Base-by-base conservation (phyloP, 2,888 invertebrate genomes). In the Leucozona laternaria region DNA sequence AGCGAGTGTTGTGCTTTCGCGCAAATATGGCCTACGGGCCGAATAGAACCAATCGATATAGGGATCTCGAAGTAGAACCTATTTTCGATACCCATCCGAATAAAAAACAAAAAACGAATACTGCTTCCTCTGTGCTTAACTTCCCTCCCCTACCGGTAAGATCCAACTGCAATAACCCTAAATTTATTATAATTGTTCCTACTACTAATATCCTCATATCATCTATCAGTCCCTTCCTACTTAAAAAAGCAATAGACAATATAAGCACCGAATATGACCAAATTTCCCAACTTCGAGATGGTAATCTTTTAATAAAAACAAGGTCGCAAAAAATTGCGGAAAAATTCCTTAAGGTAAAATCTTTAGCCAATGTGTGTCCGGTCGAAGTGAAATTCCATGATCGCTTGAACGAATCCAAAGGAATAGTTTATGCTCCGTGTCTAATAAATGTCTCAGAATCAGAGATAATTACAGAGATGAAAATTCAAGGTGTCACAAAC, bases 241-340 rank as follows among this genome's bases (percentile, higher is more conserved):
- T 68, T 5, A 72, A 72, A 60, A 72, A 72, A 34, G 22, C 37
- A 48, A 72, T 72, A 31, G 72, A 72, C n/a, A 37, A 43, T 43
- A 72, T 72, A 15, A 72, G 58, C 15, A 45, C 25, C 15, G 64
- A 75, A 31, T 75, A 75, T 13, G 64, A 58, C 1, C 48, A 75
- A 55, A 64, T 75, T 28, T 53, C 43, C 5, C 40, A 48, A 31
- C 53, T 75, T n/a, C 53, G 75, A 4, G 60, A 73, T 17, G 40
- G 25, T 22, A 73, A 43, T 6, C 4, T 73, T 2, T 48, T 50
- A 8, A 50, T 73, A n/a, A 48, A 28, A 17, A 28, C 48, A 0
- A 73, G 13, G n/a, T 60, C 60, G 4, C 60, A 58, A 60, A 50
- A 34, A 50, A 73, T n/a, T 15, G 73, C 73, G 0, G 50, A 73